Base-by-base conservation (phyloP, 2,888 invertebrate species). In the Plagodis pulveraria region DNA sequence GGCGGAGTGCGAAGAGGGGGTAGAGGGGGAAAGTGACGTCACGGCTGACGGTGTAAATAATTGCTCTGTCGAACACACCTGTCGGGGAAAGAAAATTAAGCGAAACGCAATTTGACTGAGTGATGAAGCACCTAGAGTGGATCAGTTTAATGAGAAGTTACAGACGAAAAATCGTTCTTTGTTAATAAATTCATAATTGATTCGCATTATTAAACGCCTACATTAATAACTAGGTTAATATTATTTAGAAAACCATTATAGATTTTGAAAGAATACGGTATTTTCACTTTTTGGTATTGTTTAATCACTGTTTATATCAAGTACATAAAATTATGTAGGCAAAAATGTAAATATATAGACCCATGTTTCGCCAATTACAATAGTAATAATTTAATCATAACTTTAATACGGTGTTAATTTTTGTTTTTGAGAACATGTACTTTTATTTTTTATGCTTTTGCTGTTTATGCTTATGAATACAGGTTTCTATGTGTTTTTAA, bases 21-120 rank as follows among this genome's bases (percentile, higher is more conserved):
- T 42, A 73, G 57, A 70, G 73, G 74, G 74, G 72, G 74, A 74
- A 71, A 74, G 81, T 89, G 89, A 89, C 89, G 89, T 88, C 89
- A 87, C 81, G 78, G 76, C 86, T 85, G 87, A 79, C 89, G 89
- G 84, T 87, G 89, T 92, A 91, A 92, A 92, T 92, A 92, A 92
- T 91, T 91, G 90, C 89, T 90, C 87, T 89, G 92, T 92, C 92
- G 92, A 92, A 92, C 89, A 91, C 92, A 92, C 91, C 92, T 91
- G 92, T 87, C 83, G 84, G 84, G 80, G 83, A 91, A 91, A 91
- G 91, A 91, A 92, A 91, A 92, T 92, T 91, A 92, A 91, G 91
- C 85, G 89, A 87, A 91, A 91, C 90, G 90, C 89, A 91, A 91
- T 91, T 91, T 91, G 91, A 91, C 90, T 91, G 91, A 92, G 89